These are phyloP conservation scores for Morbakka virulenta DNA, from an alignment of 30 jellyfish, hydroid and myxozoan genomes.

Conservation along the genomic window DNA sequence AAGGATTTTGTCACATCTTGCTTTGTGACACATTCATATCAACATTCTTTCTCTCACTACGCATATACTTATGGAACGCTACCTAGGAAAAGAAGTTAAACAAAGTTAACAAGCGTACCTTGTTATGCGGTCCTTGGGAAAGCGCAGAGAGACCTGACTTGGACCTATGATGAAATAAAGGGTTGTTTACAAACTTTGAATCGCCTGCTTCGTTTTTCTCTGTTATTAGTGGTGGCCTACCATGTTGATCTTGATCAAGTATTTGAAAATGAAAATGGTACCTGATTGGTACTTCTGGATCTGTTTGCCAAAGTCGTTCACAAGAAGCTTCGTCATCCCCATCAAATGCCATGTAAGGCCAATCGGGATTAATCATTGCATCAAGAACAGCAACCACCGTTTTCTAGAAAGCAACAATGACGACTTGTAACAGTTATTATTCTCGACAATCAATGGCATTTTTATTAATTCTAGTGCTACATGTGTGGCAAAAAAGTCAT, in stretches of 20 bases:
- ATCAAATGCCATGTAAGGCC: slow-evolving; percentile 76
- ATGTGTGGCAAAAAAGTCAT: no score
- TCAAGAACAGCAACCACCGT: slow-evolving; percentile 87
- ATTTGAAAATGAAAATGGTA: slow-evolving; percentile 75
- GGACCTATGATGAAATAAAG: slow-evolving; percentile 30
- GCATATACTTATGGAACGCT: no score
- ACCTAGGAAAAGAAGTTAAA: no score
- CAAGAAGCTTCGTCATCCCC: slow-evolving; percentile 19
- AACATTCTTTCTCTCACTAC: no score
- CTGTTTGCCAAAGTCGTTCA: slow-evolving; percentile 59
- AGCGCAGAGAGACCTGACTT: slow-evolving; percentile 61
- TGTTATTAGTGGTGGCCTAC: slow-evolving; percentile 77
- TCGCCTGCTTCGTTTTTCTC: slow-evolving; percentile 1
- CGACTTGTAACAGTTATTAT: no score
- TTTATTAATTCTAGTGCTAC: no score
- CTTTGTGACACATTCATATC: no score
- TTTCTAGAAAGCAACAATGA: slow-evolving; percentile 76
- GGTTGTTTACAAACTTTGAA: not conserved
- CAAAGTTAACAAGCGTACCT: slow-evolving; percentile 49
- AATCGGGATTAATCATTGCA: slow-evolving; percentile 75
- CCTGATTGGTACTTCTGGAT: slow-evolving; percentile 75
- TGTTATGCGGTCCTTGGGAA: slow-evolving; percentile 47
- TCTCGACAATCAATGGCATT: no score
- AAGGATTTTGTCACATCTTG: no score
- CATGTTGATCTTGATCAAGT: slow-evolving; percentile 81